Evolutionary conservation across 2,113 vertebrate species (phyloP), one percentile per base, ranked within the genome.

Genomic region (Dasyornis broadbenti): DNA sequence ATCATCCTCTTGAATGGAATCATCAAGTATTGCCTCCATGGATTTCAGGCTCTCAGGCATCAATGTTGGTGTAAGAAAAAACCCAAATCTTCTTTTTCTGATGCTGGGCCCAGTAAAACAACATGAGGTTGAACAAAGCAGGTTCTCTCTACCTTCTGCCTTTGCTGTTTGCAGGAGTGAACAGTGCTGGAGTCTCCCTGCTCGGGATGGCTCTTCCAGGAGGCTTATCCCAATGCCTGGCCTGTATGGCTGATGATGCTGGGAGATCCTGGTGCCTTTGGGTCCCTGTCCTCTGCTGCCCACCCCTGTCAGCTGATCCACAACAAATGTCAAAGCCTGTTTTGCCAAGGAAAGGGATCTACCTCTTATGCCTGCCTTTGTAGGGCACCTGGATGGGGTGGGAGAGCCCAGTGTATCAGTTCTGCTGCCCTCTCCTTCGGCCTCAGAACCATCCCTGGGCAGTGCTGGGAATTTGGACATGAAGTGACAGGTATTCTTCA

Each of bases 111-210:
- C 53, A 42, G 40, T 27, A 47, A 60, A 70, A 47, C 52, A 52
- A 13, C 0, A 0, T 18, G 18, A 68, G 27, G 19, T 30, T 60
- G 65, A 68, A 59, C 0, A 1, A 79, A 68, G 56, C 13, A 79
- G 65, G 33, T 47, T 73, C 12, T 77, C 64, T 79, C 37, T 24
- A 3, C 24, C 13, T 80, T 56, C 45, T 78, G 37, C 76, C 52
- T 63, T 16, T 59, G 33, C 28, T 42, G 6, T 64, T 69, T 13
- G 2, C 66, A 92, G 66, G 30, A 76, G 31, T 7, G 33, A 15
- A 3, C 1, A 0, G 31, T 57, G 59, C 56, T 89, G 54, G 68
- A 45, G 50, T 42, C 8, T 77, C 33, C 23, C 18, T 64, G 75
- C 53, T 52, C 1, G 4, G 39, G 7, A 21, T 6, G 6, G 40